These are phyloP conservation scores for Polyodon spathula DNA, from an alignment of 2,113 vertebrate genomes.

Conservation along the genomic window DNA sequence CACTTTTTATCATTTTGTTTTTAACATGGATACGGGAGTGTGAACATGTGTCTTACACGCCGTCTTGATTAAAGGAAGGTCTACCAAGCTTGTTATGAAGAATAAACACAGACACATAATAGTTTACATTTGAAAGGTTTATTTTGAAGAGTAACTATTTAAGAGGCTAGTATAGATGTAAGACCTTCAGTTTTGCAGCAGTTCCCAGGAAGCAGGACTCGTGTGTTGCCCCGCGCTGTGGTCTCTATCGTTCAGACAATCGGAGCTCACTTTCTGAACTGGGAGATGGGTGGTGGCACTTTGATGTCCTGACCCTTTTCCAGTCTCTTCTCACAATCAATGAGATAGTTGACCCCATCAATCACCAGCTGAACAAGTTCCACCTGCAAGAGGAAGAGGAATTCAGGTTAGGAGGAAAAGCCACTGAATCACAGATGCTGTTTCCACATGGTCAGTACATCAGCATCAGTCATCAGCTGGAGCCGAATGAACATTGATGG, in stretches of 20 bases:
- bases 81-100: too few species aligned
- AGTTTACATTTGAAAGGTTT: constrained; percentile 30
- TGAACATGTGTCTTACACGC: too few species aligned
- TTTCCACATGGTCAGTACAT: too few species aligned
- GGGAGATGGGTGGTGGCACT: constrained; percentile 67
- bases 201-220: constrained; percentile 21
- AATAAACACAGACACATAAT: constrained; percentile 17
- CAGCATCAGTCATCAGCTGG: too few species aligned
- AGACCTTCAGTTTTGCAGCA: constrained; percentile 29
- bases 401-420: too few species aligned
- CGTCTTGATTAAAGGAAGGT: too few species aligned
- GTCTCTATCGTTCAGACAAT: constrained; percentile 10
- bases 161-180: constrained; percentile 24
- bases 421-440: too few species aligned
- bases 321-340: constrained; percentile 84
- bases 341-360: constrained; percentile 79
- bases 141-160: constrained; percentile 19
- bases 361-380: constrained; percentile 84
- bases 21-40: too few species aligned
- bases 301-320: constrained; percentile 84
- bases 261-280: constrained; percentile 66
- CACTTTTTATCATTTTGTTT: too few species aligned
- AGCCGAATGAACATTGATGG: too few species aligned
- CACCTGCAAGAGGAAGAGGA: constrained; percentile 44
- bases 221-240: constrained; percentile 17